phyloP scores from a whole-genome alignment of 2,888 invertebrate genomes.

The Mesoligia furuncula region DNA sequence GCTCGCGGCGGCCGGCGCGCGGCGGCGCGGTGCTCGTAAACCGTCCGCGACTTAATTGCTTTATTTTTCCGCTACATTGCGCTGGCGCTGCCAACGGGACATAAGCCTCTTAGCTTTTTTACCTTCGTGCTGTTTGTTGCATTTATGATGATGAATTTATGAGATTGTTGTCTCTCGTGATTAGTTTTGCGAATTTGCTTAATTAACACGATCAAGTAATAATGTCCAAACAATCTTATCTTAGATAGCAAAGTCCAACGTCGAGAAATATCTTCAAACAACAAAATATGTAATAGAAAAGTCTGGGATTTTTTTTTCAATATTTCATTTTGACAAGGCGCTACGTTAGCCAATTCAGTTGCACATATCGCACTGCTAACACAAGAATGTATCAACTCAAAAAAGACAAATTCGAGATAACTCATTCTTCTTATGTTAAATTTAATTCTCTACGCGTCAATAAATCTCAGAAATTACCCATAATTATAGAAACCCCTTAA shows the following conservation, averaged over 20 bases:
- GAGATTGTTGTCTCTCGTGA: neutral
- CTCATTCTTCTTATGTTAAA: no score
- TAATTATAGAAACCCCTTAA: no score
- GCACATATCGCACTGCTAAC: no score
- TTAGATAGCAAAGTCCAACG: neutral
- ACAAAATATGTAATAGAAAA: neutral
- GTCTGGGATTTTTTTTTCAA: neutral
- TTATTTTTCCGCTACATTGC: slow-evolving; percentile 54
- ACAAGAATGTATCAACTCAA: no score
- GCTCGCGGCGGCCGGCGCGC: neutral
- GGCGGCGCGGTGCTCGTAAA: slow-evolving; percentile 36
- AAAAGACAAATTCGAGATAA: no score
- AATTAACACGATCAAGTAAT: neutral
- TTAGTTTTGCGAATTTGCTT: neutral
- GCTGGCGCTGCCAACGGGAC: slow-evolving; percentile 65
- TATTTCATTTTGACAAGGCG: neutral
- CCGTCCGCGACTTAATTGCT: slow-evolving; percentile 55
- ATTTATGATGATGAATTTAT: slow-evolving; percentile 6
- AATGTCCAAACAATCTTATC: neutral
- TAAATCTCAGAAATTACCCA: no score
- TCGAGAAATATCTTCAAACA: neutral
- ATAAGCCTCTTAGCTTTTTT: slow-evolving; percentile 28
- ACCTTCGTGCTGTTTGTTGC: slow-evolving; percentile 24
- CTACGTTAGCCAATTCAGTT: neutral
- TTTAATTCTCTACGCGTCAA: no score